Base-by-base conservation (phyloP, 1,140 invertebrate species). In the Idris sp. region DNA sequence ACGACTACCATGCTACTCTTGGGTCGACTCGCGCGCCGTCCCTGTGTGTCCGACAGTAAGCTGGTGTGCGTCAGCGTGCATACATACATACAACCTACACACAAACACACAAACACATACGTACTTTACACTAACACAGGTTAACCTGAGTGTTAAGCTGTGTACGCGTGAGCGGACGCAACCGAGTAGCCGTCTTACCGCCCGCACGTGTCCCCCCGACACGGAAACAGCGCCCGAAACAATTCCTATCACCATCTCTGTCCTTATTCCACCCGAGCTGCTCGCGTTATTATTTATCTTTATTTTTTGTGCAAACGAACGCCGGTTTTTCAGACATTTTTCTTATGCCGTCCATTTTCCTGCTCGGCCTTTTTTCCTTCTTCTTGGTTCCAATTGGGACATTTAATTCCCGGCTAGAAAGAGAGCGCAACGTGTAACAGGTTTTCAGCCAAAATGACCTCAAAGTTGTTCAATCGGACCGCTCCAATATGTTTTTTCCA, bases 1-100 rank as follows among this genome's bases (percentile, higher is more conserved):
- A 84, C 85, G 85, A 83, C 85, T 86, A 84, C 85, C 85, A 79
- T 81, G 81, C 84, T 79, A 83, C 85, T 86, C 84, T 41, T 46
- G 43, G 19, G 78, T 74, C 75, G 73, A 80, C 74, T 81, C 78
- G 80, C 83, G 78, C 83, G 81, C 83, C 73, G 79, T 40, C 56
- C 44, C 51, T 67, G 41, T 64, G 43, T 51, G 38, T 14, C 28
- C 10, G 53, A 16, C 46, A 18, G 48, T 48, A 51, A 28, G 54
- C 30, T 19, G 18, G 38, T 74, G 58, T 76, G 68, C 49, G 77
- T 72, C 53, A 30, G 19, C 65, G 56, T 58, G 61, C 51, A 64
- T 54, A 53, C 68, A 68, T 58, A 48, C 53, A n/a, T 2, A 10
- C 13, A 4, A 2, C 11, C 6, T 33, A 35, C 53, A 44, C 53